A percentile compares a stretch with the other conserved stretches of the same genome.
Conservation (phyloP, 2,113 vertebrate species). For the Otis tarda region DNA sequence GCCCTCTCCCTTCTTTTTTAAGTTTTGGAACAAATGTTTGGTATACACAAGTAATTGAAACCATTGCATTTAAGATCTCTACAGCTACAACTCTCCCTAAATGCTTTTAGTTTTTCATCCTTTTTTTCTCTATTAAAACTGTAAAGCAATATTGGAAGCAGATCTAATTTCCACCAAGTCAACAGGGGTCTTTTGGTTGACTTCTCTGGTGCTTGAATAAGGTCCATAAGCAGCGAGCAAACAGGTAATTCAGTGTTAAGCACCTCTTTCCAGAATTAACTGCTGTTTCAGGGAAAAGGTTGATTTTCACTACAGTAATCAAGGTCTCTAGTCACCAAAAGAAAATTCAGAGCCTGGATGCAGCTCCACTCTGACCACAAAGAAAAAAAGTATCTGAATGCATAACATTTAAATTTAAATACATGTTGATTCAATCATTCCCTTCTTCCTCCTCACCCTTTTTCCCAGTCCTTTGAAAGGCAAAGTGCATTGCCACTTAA, state of each 20-base stretch:
- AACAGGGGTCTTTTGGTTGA: neutral
- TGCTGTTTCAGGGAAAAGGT: neutral
- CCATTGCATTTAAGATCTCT: neutral
- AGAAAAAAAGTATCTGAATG: neutral
- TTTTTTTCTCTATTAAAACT: neutral
- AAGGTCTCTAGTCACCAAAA: neutral
- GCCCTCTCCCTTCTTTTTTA: neutral
- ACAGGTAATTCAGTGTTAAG: neutral
- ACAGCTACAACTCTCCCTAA: neutral
- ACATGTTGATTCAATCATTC: neutral
- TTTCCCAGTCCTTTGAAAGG: neutral
- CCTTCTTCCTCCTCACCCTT: neutral
- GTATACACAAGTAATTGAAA: neutral
- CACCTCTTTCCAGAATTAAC: neutral
- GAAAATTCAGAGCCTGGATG: neutral
- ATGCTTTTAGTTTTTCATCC: neutral
- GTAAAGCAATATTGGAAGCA: neutral
- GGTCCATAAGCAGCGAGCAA: neutral
- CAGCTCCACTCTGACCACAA: neutral
- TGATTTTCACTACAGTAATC: neutral
- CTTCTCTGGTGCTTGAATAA: neutral
- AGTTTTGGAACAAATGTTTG: neutral
- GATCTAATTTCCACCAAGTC: neutral
- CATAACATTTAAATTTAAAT: neutral
- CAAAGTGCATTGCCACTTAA: neutral